Evolutionary conservation across 1,140 invertebrate species (phyloP), one percentile per base, ranked within the genome.

Genomic region (Ganaspis sp.): DNA sequence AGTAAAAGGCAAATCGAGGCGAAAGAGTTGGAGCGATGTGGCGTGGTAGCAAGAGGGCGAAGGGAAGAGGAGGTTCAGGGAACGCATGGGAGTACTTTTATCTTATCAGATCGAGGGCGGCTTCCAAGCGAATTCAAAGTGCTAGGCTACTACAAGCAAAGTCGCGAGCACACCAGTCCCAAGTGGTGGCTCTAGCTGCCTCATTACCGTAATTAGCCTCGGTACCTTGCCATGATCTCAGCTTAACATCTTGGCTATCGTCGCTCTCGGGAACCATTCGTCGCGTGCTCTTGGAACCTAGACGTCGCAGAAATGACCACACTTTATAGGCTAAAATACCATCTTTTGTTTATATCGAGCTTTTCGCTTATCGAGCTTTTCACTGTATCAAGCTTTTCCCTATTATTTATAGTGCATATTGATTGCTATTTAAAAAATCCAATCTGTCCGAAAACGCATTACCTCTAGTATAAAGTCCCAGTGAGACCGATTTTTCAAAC

Each of bases 191-290:
- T 77, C 73, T 79, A 79, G 80, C 78, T 83, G 76, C 78, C 78
- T 83, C 81, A 83, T 83, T 83, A 83, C 78, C 73, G 81, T 83
- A 83, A 83, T 83, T 83, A 82, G 76, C 78, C 78, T 69, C 71
- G 49, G 75, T 77, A 77, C 81, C 77, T 78, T 76, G 69, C 78
- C 78, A 69, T 34, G 77, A 77, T 81, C 77, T 78, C 75, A 64
- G 74, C 72, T 64, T 73, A 79, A 77, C 83, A 80, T 82, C 79
- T 81, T 74, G 76, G 78, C 77, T 79, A 73, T 75, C 49, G 58
- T 37, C 37, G 73, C 76, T 73, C 71, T 74, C 69, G 74, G 34
- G 72, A 82, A 82, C 76, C 76, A 74, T 82, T 82, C 74, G 74
- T 80, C 81, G 78, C 81, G 81, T 80, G 76, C 76, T 78, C 69